Evolutionary conservation across 2,797 vertebrate genomes (phyloP), one percentile per base, ranked within the genome.

Genomic region (Sebastes iracundus): DNA sequence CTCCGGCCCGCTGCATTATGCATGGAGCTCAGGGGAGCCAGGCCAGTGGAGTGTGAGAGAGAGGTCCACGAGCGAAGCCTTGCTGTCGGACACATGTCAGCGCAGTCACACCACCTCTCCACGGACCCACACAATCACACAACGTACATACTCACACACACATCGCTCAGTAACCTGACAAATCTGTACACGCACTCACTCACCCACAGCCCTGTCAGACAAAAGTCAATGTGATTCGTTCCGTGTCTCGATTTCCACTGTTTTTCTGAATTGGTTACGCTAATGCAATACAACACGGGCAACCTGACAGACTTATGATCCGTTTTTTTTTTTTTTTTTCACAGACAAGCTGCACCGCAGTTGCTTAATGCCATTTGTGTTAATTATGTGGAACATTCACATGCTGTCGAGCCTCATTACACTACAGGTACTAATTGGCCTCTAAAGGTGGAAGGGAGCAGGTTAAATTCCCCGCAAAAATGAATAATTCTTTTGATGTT

Each of bases 1-100:
- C 89, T 94, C 87, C 86, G 88, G 92, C 88, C 92, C 92, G 82
- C 90, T 96, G 90, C 93, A 96, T 95, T 93, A 95, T 96, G 92
- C 92, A 95, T 95, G 91, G 87, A 86, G 85, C 94, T 93, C 84
- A 82, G 72, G 92, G 91, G 94, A 94, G 86, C 90, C 84, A 67
- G 92, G 90, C 89, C 94, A 93, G 93, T 93, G 86, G 90, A 94
- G 93, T 93, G 94, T 94, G 93, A 93, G 92, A 88, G 89, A 82
- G 87, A 90, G 88, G 90, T 90, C 86, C 90, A 90, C 78, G 90
- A 93, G 89, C 85, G 63, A 87, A 87, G 92, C 83, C 93, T 83
- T 86, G 75, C 92, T 94, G 94, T 95, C 67, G 90, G 93, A 95
- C 95, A 95, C 94, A 94, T 95, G 95, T 95, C 95, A 94, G 85